Percentiles rank a stretch among this genome's conserved stretches.
Conservation (phyloP, 2,113 vertebrate species). For the Cariama cristata region DNA sequence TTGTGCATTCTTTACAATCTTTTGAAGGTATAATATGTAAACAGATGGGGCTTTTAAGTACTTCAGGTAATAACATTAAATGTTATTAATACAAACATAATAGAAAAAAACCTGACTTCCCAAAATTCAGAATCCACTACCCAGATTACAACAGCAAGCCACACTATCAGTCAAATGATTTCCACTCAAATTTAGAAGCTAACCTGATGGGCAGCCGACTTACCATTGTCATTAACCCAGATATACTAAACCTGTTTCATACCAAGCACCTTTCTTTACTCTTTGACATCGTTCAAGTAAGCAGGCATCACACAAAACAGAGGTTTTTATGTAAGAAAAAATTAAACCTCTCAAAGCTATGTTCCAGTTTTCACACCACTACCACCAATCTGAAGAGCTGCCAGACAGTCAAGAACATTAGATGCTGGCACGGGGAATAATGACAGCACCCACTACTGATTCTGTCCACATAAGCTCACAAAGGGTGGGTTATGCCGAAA, state of each 20-base stretch:
- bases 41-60: neutral
- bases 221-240: neutral
- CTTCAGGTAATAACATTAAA: neutral
- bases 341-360: neutral
- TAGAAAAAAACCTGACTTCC: neutral
- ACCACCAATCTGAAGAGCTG: neutral
- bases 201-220: neutral
- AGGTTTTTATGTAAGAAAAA: neutral
- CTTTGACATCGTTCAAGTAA: neutral
- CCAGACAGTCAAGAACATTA: neutral
- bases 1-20: neutral
- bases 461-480: neutral
- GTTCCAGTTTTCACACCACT: neutral
- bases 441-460: neutral
- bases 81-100: neutral
- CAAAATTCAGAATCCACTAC: neutral
- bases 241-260: neutral
- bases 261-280: neutral
- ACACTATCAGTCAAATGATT: neutral
- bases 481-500: neutral
- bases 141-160: neutral
- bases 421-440: neutral
- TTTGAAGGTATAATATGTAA: neutral
- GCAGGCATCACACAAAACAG: neutral
- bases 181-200: neutral